phyloP scores from a whole-genome alignment of 2,113 vertebrate species.

The Otocyon megalotis region DNA sequence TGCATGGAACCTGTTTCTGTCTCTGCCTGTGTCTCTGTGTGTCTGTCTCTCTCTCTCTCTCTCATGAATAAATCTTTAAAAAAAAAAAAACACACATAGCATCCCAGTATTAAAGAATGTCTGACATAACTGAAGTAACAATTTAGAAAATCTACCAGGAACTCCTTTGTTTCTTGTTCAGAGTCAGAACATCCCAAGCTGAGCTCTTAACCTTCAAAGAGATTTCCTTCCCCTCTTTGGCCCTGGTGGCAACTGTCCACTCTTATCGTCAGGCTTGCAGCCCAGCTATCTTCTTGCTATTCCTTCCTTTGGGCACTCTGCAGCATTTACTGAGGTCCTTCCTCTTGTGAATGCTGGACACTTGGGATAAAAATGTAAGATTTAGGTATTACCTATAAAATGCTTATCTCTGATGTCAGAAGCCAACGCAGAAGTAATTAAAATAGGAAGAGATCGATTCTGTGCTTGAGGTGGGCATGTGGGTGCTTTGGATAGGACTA shows the following conservation, averaged over 20 bases:
- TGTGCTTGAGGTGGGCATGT: not conserved
- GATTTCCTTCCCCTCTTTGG: not conserved
- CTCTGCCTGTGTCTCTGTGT: too few species aligned
- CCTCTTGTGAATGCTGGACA: not conserved
- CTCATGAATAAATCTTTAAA: too few species aligned
- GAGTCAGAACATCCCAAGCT: not conserved
- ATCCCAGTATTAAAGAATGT: not conserved
- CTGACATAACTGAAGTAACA: not conserved
- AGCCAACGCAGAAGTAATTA: not conserved
- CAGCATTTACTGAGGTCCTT: not conserved
- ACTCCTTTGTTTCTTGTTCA: not conserved
- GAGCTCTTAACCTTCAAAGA: not conserved
- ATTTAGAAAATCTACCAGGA: not conserved
- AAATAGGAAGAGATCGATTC: not conserved
- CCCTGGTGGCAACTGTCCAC: not conserved
- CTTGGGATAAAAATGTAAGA: not conserved
- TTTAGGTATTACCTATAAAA: not conserved
- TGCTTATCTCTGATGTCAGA: not conserved
- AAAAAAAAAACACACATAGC: not conserved
- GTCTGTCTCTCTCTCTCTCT: too few species aligned
- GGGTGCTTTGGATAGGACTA: not conserved
- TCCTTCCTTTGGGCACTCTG: not conserved
- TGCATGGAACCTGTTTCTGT: too few species aligned
- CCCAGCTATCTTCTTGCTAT: not conserved
- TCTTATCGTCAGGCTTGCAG: not conserved